These are phyloP conservation scores for Lasioglossum zephyrum DNA, from an alignment of 2,888 invertebrate species.

Conservation along the genomic window DNA sequence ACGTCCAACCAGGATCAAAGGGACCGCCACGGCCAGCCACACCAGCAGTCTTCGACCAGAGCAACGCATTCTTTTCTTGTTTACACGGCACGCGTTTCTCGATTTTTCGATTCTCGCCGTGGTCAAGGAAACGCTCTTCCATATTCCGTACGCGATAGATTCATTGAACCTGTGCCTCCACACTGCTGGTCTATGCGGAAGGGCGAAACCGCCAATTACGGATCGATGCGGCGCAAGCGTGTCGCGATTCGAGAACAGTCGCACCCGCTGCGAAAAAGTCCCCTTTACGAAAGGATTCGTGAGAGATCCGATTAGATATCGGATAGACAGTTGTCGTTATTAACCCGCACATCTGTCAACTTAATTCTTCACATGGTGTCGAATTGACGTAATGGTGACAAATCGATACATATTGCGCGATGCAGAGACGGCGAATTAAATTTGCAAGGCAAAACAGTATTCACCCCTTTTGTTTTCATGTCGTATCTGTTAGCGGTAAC, in stretches of 20 bases:
- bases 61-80: slow-evolving; percentile 58
- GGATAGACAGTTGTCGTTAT: not conserved
- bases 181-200: slow-evolving; percentile 42
- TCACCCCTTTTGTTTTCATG: not conserved
- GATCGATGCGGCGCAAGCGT: slow-evolving; percentile 72
- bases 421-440: not conserved
- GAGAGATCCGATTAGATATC: not conserved
- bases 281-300: not conserved
- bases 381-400: not conserved
- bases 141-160: slow-evolving; percentile 58
- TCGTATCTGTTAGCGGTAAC: not conserved
- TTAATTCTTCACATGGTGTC: not conserved
- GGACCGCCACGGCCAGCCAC: slow-evolving; percentile 65
- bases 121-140: slow-evolving; percentile 46
- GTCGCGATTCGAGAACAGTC: not conserved
- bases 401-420: not conserved
- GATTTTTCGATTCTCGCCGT: slow-evolving; percentile 30
- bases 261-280: not conserved
- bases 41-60: slow-evolving; percentile 67
- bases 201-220: slow-evolving; percentile 43
- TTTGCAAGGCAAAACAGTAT: not conserved
- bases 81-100: slow-evolving; percentile 16
- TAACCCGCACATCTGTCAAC: not conserved
- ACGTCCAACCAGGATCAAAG: slow-evolving; percentile 66
- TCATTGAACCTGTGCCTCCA: slow-evolving; percentile 54